Conservation (phyloP, 2,113 vertebrate species). For the Tragelaphus imberbis region DNA sequence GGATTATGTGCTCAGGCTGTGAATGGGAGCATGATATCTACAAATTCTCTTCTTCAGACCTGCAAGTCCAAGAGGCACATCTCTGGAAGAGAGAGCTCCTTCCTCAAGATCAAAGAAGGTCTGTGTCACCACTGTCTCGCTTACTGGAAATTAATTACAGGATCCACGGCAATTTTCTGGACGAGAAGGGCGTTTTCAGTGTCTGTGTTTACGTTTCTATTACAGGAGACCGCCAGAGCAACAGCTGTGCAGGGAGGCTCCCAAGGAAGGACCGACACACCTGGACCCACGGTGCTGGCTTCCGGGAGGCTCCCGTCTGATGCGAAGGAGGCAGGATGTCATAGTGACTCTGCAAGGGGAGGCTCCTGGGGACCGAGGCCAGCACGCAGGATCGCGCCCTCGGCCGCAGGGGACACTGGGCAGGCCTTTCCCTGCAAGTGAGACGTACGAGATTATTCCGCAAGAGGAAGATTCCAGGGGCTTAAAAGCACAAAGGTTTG, state of each 20-base stretch:
- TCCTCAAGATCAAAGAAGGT: constrained; percentile 35
- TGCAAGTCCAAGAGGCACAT: not conserved
- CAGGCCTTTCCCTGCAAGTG: not conserved
- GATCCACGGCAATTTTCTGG: not conserved
- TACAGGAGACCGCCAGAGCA: not conserved
- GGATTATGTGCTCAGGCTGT: not conserved
- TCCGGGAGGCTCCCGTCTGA: not conserved
- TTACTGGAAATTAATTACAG: not conserved
- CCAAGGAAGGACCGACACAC: not conserved
- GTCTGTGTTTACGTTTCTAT: not conserved
- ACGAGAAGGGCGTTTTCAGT: not conserved
- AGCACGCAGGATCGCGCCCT: not conserved
- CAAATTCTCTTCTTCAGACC: constrained; percentile 57
- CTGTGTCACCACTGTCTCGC: not conserved
- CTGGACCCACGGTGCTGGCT: not conserved
- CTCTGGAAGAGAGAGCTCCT: not conserved
- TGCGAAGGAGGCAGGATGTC: not conserved
- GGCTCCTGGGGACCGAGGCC: not conserved
- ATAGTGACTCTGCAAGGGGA: not conserved
- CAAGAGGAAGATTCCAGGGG: not conserved
- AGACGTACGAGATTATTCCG: not conserved
- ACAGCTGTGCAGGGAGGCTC: not conserved
- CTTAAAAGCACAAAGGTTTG: not conserved
- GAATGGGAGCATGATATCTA: constrained; percentile 32
- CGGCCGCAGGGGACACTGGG: not conserved